These are phyloP conservation scores for Corythoichthys intestinalis DNA, from an alignment of 2,113 vertebrate species.

Conservation along the genomic window DNA sequence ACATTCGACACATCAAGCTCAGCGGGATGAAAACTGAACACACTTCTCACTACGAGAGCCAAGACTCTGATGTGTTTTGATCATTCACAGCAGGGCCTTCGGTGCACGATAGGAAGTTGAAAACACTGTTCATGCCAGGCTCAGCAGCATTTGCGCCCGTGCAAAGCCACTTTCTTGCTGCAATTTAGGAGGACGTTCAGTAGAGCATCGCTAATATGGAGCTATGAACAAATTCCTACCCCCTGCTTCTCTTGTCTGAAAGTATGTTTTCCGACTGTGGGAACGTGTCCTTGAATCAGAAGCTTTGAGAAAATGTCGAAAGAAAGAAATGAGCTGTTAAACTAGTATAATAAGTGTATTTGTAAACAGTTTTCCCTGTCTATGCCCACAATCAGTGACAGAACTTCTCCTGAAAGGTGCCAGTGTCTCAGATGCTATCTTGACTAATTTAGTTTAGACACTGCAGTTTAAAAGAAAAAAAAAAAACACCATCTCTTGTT, in stretches of 20 bases:
- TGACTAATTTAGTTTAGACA: conserved; percentile 40
- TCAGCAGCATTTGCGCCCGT: neutral
- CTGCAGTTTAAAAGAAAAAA: conserved; percentile 9
- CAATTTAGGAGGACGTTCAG: conserved; percentile 2
- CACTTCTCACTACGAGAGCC: conserved; percentile 7
- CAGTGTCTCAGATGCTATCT: conserved; percentile 49
- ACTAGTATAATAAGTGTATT: conserved; percentile 4
- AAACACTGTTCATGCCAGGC: conserved; percentile 11
- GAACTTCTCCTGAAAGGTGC: conserved; percentile 36
- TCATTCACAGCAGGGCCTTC: conserved; percentile 42
- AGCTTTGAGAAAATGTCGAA: neutral
- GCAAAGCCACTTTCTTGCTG: neutral
- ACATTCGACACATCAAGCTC: conserved; percentile 35
- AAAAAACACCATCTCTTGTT: conserved; percentile 27
- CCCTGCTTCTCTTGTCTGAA: conserved; percentile 9
- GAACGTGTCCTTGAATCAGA: neutral
- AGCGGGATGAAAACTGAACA: conserved; percentile 19
- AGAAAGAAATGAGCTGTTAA: conserved; percentile 4
- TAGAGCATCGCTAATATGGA: conserved; percentile 1
- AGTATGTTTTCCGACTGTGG: neutral
- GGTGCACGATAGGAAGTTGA: conserved; percentile 22
- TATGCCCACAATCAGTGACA: conserved; percentile 24
- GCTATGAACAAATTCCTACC: conserved; percentile 7
- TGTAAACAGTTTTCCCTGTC: conserved; percentile 23
- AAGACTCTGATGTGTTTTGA: conserved; percentile 22